Base-by-base conservation (phyloP, 2,113 vertebrate genomes). In the Glaucomys volans region DNA sequence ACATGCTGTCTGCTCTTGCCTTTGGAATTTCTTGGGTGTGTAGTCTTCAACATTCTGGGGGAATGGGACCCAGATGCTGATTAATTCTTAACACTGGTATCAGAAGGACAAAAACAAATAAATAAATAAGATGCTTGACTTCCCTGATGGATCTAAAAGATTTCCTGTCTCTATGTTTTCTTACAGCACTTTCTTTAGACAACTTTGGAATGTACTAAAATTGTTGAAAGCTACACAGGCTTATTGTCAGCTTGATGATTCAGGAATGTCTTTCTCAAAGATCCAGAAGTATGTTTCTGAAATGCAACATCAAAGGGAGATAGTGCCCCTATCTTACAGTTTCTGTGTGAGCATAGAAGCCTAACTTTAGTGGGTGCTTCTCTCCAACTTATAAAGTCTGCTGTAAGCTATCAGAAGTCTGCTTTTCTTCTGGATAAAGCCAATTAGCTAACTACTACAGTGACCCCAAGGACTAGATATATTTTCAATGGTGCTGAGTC, bases 11-110 rank as follows among this genome's bases (percentile, higher is more conserved):
- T 57, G 20, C 2, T 4, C 54, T 57, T 57, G 54, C 20, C 8
- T 57, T 57, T 7, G 0, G 1, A 1, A 6, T 24, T 57, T 22
- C 54, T 57, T 1, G 8, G 54, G 20, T 57, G 20, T 22, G 22
- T 6, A 20, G 54, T 57, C 20, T 57, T 24, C 54, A 57, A 57
- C 54, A 57, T 57, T 57, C 20, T 7, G 4, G 20, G 8, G 54
- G 18, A 22, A 57, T 22, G 20, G 54, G 18, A 57, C 20, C 54
- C 17, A 22, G 20, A 22, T 57, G 5, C 54, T 57, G 20, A 57
- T 22, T 57, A 57, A 57, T 24, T 8, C 54, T 22, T 20, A 57
- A 24, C 20, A 24, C 54, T 8, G 20, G 54, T 57, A 57, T 24
- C 17, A 57, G 69, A 8, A 13, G 13, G 6, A 42, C 18, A 37